Evolutionary conservation across 2,888 invertebrate species (phyloP).

Genomic region (Formica aserva): DNA sequence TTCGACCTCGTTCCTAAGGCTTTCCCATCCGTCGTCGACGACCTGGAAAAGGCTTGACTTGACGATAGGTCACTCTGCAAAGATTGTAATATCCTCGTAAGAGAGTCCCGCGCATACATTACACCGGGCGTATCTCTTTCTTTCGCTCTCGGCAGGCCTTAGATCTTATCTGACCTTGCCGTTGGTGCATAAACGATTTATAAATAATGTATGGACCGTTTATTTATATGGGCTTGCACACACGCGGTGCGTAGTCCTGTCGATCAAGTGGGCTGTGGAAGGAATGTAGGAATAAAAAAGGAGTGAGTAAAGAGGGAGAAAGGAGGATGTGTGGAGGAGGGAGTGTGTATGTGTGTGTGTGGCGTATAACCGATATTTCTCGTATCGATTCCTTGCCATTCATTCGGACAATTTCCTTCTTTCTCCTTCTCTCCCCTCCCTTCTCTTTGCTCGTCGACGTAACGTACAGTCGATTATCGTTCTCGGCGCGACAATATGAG

Average conservation of each 20-base stretch:
- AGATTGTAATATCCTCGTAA: conserved; percentile 40
- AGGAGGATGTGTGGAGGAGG: conserved; percentile 43
- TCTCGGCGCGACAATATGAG: conserved; percentile 51
- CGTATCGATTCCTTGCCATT: conserved; percentile 69
- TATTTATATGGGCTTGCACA: conserved; percentile 72
- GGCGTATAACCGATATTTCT: conserved; percentile 54
- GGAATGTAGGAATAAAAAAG: conserved; percentile 62
- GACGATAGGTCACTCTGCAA: conserved; percentile 58
- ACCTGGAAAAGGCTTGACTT: conserved; percentile 37
- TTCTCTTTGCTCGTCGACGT: conserved; percentile 48
- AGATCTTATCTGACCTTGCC: conserved; percentile 72
- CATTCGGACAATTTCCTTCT: conserved; percentile 63
- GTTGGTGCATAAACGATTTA: conserved; percentile 73
- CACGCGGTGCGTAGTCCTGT: conserved; percentile 57
- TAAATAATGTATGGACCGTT: conserved; percentile 77
- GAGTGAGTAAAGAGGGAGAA: conserved; percentile 31
- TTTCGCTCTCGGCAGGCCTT: conserved; percentile 57
- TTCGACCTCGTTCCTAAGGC: conserved; percentile 42
- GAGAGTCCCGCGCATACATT: conserved; percentile 21
- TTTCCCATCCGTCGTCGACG: conserved; percentile 29
- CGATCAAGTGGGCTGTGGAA: conserved; percentile 63
- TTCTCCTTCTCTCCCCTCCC: background rate
- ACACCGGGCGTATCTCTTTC: conserved; percentile 61
- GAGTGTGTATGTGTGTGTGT: conserved; percentile 32
- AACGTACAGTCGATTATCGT: conserved; percentile 63